Evolutionary conservation across 1,140 invertebrate species (phyloP), one percentile per base, ranked within the genome.

Genomic region (Diabrotica undecimpunctata): DNA sequence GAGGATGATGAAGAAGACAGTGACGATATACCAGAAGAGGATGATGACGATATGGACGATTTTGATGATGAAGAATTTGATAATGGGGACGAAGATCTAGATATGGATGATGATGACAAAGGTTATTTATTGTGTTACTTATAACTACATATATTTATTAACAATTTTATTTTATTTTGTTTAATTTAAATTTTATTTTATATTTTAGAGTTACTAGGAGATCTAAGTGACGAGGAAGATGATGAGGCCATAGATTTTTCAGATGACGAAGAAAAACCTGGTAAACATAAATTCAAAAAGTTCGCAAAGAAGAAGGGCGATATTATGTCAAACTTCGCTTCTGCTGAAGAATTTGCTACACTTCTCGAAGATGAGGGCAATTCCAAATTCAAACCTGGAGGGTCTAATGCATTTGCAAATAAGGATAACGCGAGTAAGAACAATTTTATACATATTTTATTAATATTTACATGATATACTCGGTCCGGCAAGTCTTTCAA

Each of bases 41-140:
- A 81, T 69, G 78, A 82, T 59, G 61, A 61, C n/a, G 58, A 72
- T 36, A 25, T 25, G 25, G 56, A 69, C 36, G 75, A 80, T 62
- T 75, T 83, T 57, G 79, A 82, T 12, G 72, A 76, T 3, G 81
- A 81, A 69, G 78, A 82, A 72, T 75, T 79, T 61, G 73, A 82
- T 68, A 73, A 80, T 68, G 67, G 81, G 72, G 74, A 78, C 65
- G 79, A 79, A 66, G 76, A 78, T 38, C 75, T 79, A 64, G 79
- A 80, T 66, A 77, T 79, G 38, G 78, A 79, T 52, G 70, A 75
- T 62, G 73, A 74, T 57, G 65, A 39, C 68, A 72, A 58, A 72
- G 75, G 65, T 76, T 46, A n/a, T 8, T 46, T 10, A 5, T 52
- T 50, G 9, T n/a, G 2, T 25, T 8, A 25, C 6, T 46, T 7